Base-by-base conservation (phyloP, 1,140 invertebrate genomes). In the Orussus abietinus region DNA sequence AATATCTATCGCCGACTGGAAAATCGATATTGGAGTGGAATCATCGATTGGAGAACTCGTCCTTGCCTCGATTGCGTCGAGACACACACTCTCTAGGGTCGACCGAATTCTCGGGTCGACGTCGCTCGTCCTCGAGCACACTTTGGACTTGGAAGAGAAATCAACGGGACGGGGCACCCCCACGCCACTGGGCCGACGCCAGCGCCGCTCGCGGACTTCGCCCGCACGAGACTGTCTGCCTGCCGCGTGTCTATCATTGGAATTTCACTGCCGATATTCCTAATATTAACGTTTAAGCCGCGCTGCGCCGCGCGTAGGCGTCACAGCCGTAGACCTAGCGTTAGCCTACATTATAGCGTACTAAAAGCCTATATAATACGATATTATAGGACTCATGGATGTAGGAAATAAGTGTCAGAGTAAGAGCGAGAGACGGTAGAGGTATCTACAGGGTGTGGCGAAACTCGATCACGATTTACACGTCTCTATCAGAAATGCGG, bases 261-360 rank as follows among this genome's bases (percentile, higher is more conserved):
- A 69, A 74, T 74, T 72, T 72, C 71, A 74, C 71, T 74, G 71
- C 71, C 71, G 69, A 72, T 74, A 74, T 71, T 71, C 68, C 69
- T 74, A 72, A 72, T 64, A 60, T 66, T 65, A 68, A 67, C n/a
- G n/a, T n/a, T 68, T 65, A 66, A 61, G 53, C 38, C 43, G 51
- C 42, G 17, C 43, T 45, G 45, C 42, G 44, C 14, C 52, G 57
- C 37, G 43, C 58, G 48, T 62, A 60, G 53, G 51, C 51, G 56
- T 46, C 53, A 54, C 42, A 46, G 47, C 46, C 28, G 45, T 62
- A 55, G 59, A 54, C 29, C 48, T 37, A 40, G 31, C 33, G 49
- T 51, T 25, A 51, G 49, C 44, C 49, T 51, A 49, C 34, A 40
- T 42, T 22, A 32, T 51, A 47, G 45, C 26, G 29, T 47, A 49